These are phyloP conservation scores for Ptilodon capucinus DNA, from an alignment of 2,888 invertebrate genomes.

Conservation along the genomic window DNA sequence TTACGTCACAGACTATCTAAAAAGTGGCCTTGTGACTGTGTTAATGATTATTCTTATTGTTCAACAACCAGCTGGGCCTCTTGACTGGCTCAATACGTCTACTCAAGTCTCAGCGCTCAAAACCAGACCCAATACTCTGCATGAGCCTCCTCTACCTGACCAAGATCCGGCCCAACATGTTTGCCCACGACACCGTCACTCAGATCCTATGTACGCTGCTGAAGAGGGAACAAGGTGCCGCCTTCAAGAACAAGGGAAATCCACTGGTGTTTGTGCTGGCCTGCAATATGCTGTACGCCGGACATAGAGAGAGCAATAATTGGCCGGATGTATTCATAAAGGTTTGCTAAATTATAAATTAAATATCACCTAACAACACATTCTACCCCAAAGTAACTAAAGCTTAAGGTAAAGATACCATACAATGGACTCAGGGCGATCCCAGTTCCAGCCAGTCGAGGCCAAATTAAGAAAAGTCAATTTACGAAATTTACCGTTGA, in stretches of 20 bases:
- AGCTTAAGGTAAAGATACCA: too few species aligned
- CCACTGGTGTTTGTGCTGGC: conserved; percentile 91
- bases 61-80: conserved; percentile 81
- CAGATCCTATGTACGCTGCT: conserved; percentile 91
- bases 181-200: conserved; percentile 88
- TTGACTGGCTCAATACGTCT: conserved; percentile 94
- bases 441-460: too few species aligned
- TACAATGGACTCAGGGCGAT: too few species aligned
- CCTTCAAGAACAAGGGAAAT: conserved; percentile 91
- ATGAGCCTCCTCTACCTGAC: conserved; percentile 91
- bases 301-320: conserved; percentile 90
- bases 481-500: too few species aligned
- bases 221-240: conserved; percentile 88
- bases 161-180: conserved; percentile 90
- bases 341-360: conserved; percentile 64
- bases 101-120: conserved; percentile 89
- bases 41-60: not conserved
- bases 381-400: too few species aligned
- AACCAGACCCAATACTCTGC: conserved; percentile 91
- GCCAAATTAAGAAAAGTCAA: too few species aligned
- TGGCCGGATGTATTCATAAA: conserved; percentile 97
- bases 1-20: too few species aligned
- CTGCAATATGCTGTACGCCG: conserved; percentile 91
- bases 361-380: too few species aligned
- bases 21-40: too few species aligned